phyloP scores from a whole-genome alignment of 2,113 vertebrate species.

The Oryctolagus cuniculus region DNA sequence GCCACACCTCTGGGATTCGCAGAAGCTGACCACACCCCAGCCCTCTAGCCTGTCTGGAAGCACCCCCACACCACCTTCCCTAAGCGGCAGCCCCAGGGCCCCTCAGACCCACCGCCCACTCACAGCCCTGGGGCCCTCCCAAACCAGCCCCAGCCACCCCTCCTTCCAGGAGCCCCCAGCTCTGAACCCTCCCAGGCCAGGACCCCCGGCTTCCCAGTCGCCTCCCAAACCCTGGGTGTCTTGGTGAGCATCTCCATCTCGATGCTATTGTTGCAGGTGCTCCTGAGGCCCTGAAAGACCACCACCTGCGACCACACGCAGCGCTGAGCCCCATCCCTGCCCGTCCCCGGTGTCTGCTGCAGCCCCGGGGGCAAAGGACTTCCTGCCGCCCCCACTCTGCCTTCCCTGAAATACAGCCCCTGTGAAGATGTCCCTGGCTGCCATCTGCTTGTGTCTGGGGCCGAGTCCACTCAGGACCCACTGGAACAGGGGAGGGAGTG shows the following conservation, averaged over 20 bases:
- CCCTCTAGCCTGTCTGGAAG: background rate
- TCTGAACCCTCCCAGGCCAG: background rate
- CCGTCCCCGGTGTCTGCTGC: background rate
- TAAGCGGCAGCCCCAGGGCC: background rate
- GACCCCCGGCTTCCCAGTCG: background rate
- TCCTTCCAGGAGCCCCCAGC: background rate
- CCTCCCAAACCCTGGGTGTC: background rate
- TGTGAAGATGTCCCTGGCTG: background rate
- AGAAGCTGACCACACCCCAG: background rate
- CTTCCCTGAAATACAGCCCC: conserved; percentile 58
- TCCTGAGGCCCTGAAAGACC: background rate
- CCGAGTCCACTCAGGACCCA: background rate
- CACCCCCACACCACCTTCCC: background rate
- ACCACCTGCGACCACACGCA: background rate
- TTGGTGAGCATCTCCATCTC: too few relatives aligned
- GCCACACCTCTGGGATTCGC: background rate
- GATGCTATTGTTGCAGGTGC: conserved; percentile 61
- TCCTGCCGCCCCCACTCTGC: background rate
- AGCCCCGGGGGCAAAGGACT: background rate
- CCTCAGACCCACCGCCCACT: background rate
- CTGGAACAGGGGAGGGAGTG: background rate
- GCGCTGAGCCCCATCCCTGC: background rate
- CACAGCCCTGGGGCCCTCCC: background rate
- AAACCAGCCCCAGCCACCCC: background rate
- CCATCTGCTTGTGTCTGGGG: conserved; percentile 6